Evolutionary conservation across 2,888 invertebrate genomes (phyloP).

Genomic region (Lasiommata megera): DNA sequence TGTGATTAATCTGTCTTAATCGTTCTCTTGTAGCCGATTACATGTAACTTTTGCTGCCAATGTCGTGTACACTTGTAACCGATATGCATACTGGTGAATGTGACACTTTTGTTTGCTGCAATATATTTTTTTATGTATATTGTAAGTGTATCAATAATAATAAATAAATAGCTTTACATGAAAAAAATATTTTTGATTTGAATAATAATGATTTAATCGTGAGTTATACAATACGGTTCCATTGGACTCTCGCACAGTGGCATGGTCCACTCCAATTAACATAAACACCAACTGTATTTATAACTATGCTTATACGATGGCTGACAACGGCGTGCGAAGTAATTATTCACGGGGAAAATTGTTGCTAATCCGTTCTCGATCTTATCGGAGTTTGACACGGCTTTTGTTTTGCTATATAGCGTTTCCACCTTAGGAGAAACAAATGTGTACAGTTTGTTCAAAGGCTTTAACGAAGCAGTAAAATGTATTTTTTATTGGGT

Average conservation of each 20-base stretch:
- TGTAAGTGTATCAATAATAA: too few relatives aligned
- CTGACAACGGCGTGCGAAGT: slow-evolving; percentile 43
- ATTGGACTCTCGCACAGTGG: slow-evolving; percentile 53
- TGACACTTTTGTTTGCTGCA: too few relatives aligned
- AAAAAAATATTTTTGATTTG: too few relatives aligned
- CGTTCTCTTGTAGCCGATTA: too few relatives aligned
- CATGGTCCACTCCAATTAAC: slow-evolving; percentile 70
- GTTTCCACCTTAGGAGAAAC: slow-evolving; percentile 1
- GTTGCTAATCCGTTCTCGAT: slow-evolving; percentile 52
- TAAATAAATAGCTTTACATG: too few relatives aligned
- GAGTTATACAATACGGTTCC: slow-evolving; percentile 18
- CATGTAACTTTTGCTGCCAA: too few relatives aligned
- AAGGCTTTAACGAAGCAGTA: neutral
- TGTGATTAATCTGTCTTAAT: too few relatives aligned
- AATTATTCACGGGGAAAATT: slow-evolving; percentile 58
- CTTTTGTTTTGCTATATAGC: slow-evolving; percentile 21
- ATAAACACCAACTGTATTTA: slow-evolving; percentile 70
- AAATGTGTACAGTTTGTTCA: neutral
- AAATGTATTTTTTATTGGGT: too few relatives aligned
- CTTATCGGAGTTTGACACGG: slow-evolving; percentile 41
- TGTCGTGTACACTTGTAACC: too few relatives aligned
- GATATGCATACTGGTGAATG: too few relatives aligned
- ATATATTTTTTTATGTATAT: too few relatives aligned
- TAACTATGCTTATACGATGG: slow-evolving; percentile 48
- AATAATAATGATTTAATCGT: slow-evolving; percentile 12